Conservation (phyloP, 2,797 vertebrate species). For the Chaetodon trifasciatus region DNA sequence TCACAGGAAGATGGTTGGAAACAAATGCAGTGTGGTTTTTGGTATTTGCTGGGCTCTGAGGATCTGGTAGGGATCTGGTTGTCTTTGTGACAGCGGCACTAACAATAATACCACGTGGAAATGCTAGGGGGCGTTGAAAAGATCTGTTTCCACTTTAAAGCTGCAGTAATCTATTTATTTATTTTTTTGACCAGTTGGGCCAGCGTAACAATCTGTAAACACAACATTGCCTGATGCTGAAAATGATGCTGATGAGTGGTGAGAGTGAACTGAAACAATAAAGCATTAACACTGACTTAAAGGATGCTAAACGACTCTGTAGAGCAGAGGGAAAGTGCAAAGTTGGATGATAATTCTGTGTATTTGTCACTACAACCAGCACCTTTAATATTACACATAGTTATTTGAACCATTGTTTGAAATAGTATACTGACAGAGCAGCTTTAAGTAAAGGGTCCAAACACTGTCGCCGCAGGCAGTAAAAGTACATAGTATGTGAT, state of each 20-base stretch:
- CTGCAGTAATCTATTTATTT: neutral
- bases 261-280: neutral
- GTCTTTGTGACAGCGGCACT: too few relatives aligned
- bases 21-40: too few relatives aligned
- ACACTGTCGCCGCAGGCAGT: neutral
- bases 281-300: neutral
- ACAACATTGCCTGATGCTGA: neutral
- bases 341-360: neutral
- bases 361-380: neutral
- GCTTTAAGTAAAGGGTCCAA: neutral
- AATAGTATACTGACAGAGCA: neutral
- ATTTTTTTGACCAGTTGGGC: neutral
- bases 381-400: neutral
- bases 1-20: too few relatives aligned
- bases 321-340: neutral
- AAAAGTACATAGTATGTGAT: neutral
- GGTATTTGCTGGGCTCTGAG: too few relatives aligned
- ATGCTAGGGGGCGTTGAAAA: too few relatives aligned
- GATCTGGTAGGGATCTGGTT: too few relatives aligned
- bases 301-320: neutral
- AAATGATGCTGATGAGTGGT: neutral
- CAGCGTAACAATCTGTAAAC: neutral
- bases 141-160: neutral
- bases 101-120: too few relatives aligned
- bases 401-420: neutral